Evolutionary conservation across 1,140 invertebrate species (phyloP), one percentile per base, ranked within the genome.

Genomic region (Saccostrea cuccullata): DNA sequence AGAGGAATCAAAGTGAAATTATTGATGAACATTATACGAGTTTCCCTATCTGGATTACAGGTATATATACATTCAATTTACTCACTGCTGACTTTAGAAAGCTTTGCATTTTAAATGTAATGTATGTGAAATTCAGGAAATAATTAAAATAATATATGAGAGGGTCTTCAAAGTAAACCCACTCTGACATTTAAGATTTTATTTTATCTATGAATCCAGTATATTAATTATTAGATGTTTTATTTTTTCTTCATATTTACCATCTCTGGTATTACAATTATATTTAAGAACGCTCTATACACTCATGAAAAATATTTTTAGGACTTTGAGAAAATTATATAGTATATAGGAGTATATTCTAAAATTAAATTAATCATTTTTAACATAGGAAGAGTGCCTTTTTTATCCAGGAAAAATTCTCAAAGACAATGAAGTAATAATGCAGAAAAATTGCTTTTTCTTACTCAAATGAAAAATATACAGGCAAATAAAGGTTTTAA

Each of bases 21-120:
- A 15, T 87, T 47, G 30, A 84, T 87, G 86, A 40, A 83, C 17
- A 64, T 64, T 47, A 26, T 87, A 26, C 36, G 86, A 36, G 23
- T 87, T 36, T 84, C 77, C 83, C 67, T 87, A 1, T 82, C 86
- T 47, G 86, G 86, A 17, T 47, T 83, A 6, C 40, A 84, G 56
- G 86, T 58, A 67, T 13, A 30, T 15, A 8, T 9, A 47, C 47
- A 47, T 47, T 47, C 5, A 47, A 47, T 8, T 47, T 47, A 47
- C 47, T 47, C 9, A 47, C 9, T 47, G 9, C 47, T 47, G 47
- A 47, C 47, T 47, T 6, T 47, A 47, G 9, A 47, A 47, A 47
- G 47, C 47, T 47, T n/a, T 67, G 60, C 8, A 5, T 23, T n/a
- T 67, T n/a, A 67, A 17, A 67, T 36, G 30, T 67, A 67, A n/a